phyloP scores from a whole-genome alignment of 2,797 vertebrate species.

The Chiloscyllium punctatum region DNA sequence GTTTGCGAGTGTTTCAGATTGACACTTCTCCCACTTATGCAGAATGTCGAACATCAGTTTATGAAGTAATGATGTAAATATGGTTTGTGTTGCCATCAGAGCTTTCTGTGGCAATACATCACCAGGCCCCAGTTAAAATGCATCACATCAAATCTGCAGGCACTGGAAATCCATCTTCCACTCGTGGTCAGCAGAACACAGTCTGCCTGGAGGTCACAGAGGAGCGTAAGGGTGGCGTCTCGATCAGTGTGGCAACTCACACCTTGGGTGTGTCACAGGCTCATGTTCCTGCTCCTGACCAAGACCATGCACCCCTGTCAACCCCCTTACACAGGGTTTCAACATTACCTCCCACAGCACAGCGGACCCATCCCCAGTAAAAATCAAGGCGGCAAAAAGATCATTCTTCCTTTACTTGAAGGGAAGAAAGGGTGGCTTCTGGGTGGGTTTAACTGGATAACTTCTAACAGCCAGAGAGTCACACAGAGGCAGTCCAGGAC shows the following conservation, averaged over 20 bases:
- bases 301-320: too few relatives aligned
- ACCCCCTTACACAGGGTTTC: too few relatives aligned
- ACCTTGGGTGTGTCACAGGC: too few relatives aligned
- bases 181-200: neutral
- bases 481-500: too few relatives aligned
- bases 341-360: neutral
- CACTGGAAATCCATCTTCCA: neutral
- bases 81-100: neutral
- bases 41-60: neutral
- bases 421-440: too few relatives aligned
- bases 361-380: neutral
- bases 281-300: neutral
- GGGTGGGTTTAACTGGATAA: too few relatives aligned
- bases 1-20: slow-evolving; percentile 10
- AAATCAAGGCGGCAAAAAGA: neutral
- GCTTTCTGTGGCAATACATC: too few relatives aligned
- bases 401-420: too few relatives aligned
- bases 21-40: neutral
- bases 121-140: neutral
- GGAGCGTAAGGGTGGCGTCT: neutral
- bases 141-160: neutral
- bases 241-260: too few relatives aligned
- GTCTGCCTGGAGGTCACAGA: neutral
- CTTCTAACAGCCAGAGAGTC: too few relatives aligned
- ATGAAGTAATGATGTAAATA: slow-evolving; percentile 30